Evolutionary conservation across 1,140 invertebrate genomes (phyloP).

Genomic region (Pogonognathellus flavescens): DNA sequence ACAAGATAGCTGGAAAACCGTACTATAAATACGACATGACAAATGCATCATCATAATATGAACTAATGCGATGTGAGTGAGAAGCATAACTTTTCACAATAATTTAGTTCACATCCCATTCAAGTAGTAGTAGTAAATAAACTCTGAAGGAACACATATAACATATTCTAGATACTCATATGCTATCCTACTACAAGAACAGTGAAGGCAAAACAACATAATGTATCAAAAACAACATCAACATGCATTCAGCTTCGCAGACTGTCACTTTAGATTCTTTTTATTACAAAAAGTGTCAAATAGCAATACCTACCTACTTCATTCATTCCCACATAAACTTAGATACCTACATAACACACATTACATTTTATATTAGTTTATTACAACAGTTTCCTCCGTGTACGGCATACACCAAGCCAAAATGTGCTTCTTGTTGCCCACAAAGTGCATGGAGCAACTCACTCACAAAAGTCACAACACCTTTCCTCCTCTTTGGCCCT

Average conservation of each 20-base stretch:
- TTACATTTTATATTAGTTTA: neutral
- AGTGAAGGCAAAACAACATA: too few species aligned
- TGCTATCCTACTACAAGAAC: too few species aligned
- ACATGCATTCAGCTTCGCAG: conserved; percentile 1
- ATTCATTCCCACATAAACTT: too few species aligned
- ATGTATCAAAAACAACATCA: conserved; percentile 11
- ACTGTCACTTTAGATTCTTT: conserved; percentile 35
- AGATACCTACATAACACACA: neutral
- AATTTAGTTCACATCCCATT: conserved; percentile 34
- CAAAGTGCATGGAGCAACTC: neutral
- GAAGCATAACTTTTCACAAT: conserved; percentile 47
- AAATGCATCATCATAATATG: conserved; percentile 27
- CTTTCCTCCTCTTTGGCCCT: too few species aligned
- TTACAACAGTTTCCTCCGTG: neutral
- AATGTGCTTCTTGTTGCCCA: neutral
- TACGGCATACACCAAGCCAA: neutral
- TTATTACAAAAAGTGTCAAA: conserved; percentile 39
- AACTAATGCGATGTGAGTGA: conserved; percentile 31
- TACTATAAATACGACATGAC: conserved; percentile 49
- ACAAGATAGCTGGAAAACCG: conserved; percentile 7
- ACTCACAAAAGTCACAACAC: neutral
- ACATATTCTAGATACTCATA: too few species aligned
- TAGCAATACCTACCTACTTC: neutral
- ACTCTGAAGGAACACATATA: too few species aligned
- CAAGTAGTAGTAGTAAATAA: neutral